These are phyloP conservation scores for Aphrocallistes beatrix DNA, from an alignment of 37 sponge, comb jelly and placozoan genomes.

Conservation along the genomic window DNA sequence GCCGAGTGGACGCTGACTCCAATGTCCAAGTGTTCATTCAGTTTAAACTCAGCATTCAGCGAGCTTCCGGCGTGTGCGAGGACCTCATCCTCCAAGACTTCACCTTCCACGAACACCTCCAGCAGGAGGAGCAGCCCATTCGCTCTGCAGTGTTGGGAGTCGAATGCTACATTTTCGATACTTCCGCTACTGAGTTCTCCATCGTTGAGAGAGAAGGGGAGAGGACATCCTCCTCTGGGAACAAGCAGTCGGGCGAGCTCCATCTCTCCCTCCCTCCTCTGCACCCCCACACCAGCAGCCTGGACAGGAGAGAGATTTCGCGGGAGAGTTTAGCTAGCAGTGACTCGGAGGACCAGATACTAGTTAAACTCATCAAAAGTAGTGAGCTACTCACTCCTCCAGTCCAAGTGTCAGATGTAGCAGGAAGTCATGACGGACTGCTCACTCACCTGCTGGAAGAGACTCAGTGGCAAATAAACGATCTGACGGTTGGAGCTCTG, in stretches of 20 bases:
- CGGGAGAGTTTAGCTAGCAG: not conserved
- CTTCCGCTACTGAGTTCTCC: not conserved
- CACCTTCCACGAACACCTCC: not conserved
- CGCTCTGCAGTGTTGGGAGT: not conserved
- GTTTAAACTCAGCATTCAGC: not conserved
- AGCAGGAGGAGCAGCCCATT: not conserved
- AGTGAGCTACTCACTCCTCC: not conserved
- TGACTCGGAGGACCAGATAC: not conserved
- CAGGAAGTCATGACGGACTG: not conserved
- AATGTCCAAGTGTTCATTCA: not conserved
- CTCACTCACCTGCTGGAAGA: not conserved
- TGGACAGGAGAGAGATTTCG: not conserved
- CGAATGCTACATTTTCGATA: not conserved
- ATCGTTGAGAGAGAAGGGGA: not conserved
- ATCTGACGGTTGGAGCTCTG: not conserved
- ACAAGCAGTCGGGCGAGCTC: not conserved
- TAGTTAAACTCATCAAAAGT: not conserved
- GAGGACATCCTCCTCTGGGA: not conserved
- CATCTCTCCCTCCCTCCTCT: not conserved
- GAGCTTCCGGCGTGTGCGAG: not conserved
- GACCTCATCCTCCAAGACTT: not conserved
- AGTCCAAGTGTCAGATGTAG: not conserved
- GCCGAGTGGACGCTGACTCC: not conserved
- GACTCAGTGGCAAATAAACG: slow-evolving; percentile 1
- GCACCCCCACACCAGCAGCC: not conserved